A percentile compares a stretch with the other conserved stretches of the same genome.
These are phyloP conservation scores for Cephus runcator DNA, from an alignment of 2,888 invertebrate species.

Conservation along the genomic window DNA sequence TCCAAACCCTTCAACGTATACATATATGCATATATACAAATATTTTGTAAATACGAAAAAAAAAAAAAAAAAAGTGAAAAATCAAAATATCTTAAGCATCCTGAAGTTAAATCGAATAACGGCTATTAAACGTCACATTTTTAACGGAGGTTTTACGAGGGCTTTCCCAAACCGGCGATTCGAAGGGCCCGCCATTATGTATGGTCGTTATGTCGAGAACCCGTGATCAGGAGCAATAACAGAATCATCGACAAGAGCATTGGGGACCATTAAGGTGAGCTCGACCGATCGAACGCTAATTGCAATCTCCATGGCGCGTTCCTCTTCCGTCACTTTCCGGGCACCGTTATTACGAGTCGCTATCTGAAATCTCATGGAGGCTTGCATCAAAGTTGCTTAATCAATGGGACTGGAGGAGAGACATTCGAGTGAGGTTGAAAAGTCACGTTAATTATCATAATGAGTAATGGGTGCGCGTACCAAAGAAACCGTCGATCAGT, in stretches of 20 bases:
- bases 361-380: neutral
- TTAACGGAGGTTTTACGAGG: neutral
- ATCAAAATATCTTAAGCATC: neutral
- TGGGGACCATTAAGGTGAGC: neutral
- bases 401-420: neutral
- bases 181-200: neutral
- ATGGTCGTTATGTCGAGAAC: conserved; percentile 13
- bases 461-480: neutral
- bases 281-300: neutral
- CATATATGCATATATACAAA: conserved; percentile 1
- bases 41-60: neutral
- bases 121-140: neutral
- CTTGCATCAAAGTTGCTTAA: neutral
- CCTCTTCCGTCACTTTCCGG: neutral
- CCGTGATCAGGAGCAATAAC: conserved; percentile 37
- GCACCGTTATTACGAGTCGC: neutral
- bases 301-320: neutral
- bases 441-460: neutral
- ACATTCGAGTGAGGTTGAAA: neutral
- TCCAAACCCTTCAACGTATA: neutral
- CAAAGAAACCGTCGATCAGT: neutral
- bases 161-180: neutral
- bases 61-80: neutral
- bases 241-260: conserved; percentile 22
- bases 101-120: neutral